These are phyloP conservation scores for Sebastes itinus DNA, from an alignment of 2,797 vertebrate genomes.

Conservation along the genomic window DNA sequence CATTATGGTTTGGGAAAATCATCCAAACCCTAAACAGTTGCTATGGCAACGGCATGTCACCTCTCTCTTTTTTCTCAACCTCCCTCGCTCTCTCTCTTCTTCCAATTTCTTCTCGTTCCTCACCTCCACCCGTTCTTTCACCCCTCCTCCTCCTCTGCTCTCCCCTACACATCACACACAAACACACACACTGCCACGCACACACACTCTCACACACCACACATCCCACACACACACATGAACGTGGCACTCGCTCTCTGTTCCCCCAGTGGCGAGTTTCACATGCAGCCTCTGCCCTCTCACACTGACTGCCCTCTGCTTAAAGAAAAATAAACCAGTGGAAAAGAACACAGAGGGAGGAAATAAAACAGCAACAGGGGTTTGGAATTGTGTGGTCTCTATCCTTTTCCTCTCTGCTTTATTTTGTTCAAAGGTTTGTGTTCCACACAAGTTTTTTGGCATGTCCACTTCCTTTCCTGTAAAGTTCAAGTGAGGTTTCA, in stretches of 20 bases:
- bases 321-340: conserved; percentile 68
- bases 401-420: conserved; percentile 30
- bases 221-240: conserved; percentile 20
- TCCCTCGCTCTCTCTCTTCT: conserved; percentile 1
- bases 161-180: conserved; percentile 27
- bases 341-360: conserved; percentile 51
- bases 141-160: conserved; percentile 1
- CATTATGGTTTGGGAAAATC: conserved; percentile 78
- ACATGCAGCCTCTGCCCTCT: conserved; percentile 52
- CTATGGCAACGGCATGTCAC: conserved; percentile 69
- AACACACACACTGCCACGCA: conserved; percentile 27
- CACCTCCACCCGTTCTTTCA: conserved; percentile 35
- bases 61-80: conserved; percentile 24
- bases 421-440: conserved; percentile 17
- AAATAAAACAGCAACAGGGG: conserved; percentile 29
- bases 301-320: conserved; percentile 51
- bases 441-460: not conserved
- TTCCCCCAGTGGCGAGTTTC: conserved; percentile 50
- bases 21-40: conserved; percentile 80
- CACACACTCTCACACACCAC: conserved; percentile 13
- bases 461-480: not conserved
- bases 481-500: conserved; percentile 10
- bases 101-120: conserved; percentile 27
- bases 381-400: conserved; percentile 17
- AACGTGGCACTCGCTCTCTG: conserved; percentile 25